phyloP scores from a whole-genome alignment of 2,888 invertebrate genomes.

The Eurytoma adleriae region DNA sequence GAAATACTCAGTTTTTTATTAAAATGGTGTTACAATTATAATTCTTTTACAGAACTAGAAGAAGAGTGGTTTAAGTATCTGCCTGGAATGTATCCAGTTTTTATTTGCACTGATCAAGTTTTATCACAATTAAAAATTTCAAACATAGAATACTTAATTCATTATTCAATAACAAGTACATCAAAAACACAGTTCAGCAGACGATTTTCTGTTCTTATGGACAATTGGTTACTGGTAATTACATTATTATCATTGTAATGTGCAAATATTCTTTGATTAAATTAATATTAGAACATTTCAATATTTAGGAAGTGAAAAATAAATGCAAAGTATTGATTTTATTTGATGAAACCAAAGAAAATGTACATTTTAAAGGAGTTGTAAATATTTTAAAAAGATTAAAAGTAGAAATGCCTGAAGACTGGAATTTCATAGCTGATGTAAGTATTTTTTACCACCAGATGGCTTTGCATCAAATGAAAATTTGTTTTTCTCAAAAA shows the following conservation, averaged over 20 bases:
- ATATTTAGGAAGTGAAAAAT: constrained; percentile 45
- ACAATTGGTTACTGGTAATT: constrained; percentile 77
- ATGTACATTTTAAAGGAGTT: constrained; percentile 80
- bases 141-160: constrained; percentile 83
- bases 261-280: constrained; percentile 71
- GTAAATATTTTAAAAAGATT: constrained; percentile 79
- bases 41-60: constrained; percentile 69
- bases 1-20: neutral
- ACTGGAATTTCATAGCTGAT: constrained; percentile 68
- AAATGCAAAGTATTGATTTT: constrained; percentile 77
- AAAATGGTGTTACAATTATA: neutral
- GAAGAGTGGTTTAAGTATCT: constrained; percentile 74
- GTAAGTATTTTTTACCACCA: too few relatives aligned
- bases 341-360: constrained; percentile 79
- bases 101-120: constrained; percentile 84
- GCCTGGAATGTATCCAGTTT: constrained; percentile 77
- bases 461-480: too few relatives aligned
- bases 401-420: constrained; percentile 65
- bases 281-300: constrained; percentile 54
- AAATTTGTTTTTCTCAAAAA: too few relatives aligned
- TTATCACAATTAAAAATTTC: constrained; percentile 81
- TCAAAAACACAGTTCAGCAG: constrained; percentile 83
- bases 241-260: neutral
- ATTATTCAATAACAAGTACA: constrained; percentile 82
- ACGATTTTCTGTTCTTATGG: constrained; percentile 82